Base-by-base conservation (phyloP, 2,113 vertebrate genomes). In the Triplophysa tibetana region DNA sequence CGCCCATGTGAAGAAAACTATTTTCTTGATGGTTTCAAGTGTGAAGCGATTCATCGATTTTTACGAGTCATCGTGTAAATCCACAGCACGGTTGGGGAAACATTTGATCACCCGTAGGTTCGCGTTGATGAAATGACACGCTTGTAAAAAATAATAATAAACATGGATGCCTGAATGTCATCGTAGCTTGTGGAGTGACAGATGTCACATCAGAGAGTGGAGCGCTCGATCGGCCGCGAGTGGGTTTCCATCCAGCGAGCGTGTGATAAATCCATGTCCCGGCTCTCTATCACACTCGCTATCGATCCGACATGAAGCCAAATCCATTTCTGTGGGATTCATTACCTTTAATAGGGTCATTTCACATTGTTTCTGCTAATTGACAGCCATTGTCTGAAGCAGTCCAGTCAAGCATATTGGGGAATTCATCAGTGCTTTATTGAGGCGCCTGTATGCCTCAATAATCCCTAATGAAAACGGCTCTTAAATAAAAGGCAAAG, bases 331-430 rank as follows among this genome's bases (percentile, higher is more conserved):
- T 13, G 33, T 69, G 65, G 82, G 82, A 81, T 83, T 81, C 66
- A 62, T 85, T 80, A 75, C 74, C 74, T 81, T 70, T 65, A 70
- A 70, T 61, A 63, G 76, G 52, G 41, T 75, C 60, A 75, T 82
- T 81, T 76, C 77, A 67, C 66, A 67, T 76, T 61, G 67, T 77
- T 78, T 67, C 77, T 62, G 74, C 67, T 77, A 80, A 68, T 70
- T 82, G 81, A 80, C 84, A 78, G 43, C 69, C 65, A 48, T 72
- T 81, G 74, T 81, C 76, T 77, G 77, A 38, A 81, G 70, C 75
- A 24, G 64, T 68, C 64, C 52, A 75, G 79, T 83, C 72, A 77
- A 77, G 75, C 68, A 75, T 69, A 81, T 43, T 75, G 41, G 48
- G 80, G 75, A 79, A 63, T 74, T 64, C 58, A 82, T 72, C 75